Conservation (phyloP, 1,140 invertebrate genomes). For the Bombus affinis region DNA sequence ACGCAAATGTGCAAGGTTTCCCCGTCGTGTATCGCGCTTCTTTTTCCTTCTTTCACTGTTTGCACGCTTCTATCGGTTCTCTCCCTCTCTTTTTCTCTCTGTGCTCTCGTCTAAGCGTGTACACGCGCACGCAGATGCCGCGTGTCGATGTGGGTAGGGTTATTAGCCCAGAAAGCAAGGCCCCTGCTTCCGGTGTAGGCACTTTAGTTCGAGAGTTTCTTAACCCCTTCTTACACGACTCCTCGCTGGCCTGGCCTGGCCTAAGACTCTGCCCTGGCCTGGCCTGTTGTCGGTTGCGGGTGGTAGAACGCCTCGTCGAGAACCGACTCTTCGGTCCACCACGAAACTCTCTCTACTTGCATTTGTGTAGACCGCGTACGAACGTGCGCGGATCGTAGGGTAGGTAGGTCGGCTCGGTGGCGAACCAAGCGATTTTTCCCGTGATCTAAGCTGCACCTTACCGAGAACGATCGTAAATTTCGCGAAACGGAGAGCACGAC, state of each 20-base stretch:
- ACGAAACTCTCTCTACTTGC: neutral
- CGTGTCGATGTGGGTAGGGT: conserved; percentile 80
- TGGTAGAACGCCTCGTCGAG: conserved; percentile 61
- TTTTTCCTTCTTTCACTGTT: neutral
- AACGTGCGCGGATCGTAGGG: conserved; percentile 13
- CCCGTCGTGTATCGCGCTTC: conserved; percentile 55
- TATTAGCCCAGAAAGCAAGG: conserved; percentile 83
- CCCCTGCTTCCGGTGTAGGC: conserved; percentile 81
- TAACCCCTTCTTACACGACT: conserved; percentile 79
- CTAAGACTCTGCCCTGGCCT: conserved; percentile 64
- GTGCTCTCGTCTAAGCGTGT: conserved; percentile 56
- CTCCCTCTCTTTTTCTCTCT: neutral
- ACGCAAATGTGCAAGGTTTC: conserved; percentile 44
- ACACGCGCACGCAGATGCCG: conserved; percentile 73
- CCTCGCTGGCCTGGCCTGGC: conserved; percentile 70
- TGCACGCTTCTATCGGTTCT: neutral
- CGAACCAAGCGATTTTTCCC: conserved; percentile 52
- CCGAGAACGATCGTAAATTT: conserved; percentile 54
- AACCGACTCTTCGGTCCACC: conserved; percentile 34
- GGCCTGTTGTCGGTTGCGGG: conserved; percentile 65
- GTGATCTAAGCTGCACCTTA: conserved; percentile 40
- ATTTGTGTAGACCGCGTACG: conserved; percentile 1
- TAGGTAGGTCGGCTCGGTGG: conserved; percentile 51
- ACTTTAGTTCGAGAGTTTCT: conserved; percentile 82
- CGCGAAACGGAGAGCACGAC: conserved; percentile 56